phyloP scores from a whole-genome alignment of 2,797 vertebrate species.

The Morus bassanus region DNA sequence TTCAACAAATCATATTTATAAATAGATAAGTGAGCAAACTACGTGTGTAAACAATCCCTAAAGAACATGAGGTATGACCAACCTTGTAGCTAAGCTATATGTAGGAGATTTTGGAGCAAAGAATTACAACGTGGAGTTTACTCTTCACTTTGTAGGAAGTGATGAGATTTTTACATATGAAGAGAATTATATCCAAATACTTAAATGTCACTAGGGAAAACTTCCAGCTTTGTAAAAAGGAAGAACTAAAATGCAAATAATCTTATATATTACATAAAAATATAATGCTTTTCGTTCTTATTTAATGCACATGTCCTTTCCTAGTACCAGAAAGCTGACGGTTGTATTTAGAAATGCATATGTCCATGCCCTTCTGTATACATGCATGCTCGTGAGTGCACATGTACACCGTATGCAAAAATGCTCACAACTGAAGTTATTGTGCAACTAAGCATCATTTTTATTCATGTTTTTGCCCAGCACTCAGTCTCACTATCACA shows the following conservation, averaged over 20 bases:
- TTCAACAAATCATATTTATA: conserved; percentile 23
- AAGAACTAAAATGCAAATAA: neutral
- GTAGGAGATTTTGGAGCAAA: neutral
- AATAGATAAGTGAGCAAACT: conserved; percentile 40
- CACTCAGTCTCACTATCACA: neutral
- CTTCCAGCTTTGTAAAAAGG: neutral
- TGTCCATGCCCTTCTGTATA: neutral
- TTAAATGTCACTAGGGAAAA: neutral
- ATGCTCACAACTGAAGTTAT: neutral
- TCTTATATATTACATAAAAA: neutral
- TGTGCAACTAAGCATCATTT: neutral
- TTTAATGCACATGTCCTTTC: neutral
- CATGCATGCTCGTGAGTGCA: neutral
- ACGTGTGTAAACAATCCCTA: conserved; percentile 29
- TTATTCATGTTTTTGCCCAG: neutral
- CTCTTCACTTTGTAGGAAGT: neutral
- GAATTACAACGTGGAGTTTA: neutral
- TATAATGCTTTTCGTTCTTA: neutral
- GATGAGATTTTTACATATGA: neutral
- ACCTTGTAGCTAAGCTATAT: neutral
- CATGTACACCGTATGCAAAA: neutral
- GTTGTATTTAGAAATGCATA: neutral
- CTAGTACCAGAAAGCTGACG: neutral
- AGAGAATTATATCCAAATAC: neutral
- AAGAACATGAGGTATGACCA: neutral